These are phyloP conservation scores for Reticulitermes speratus DNA, from an alignment of 1,140 invertebrate genomes.

Conservation along the genomic window DNA sequence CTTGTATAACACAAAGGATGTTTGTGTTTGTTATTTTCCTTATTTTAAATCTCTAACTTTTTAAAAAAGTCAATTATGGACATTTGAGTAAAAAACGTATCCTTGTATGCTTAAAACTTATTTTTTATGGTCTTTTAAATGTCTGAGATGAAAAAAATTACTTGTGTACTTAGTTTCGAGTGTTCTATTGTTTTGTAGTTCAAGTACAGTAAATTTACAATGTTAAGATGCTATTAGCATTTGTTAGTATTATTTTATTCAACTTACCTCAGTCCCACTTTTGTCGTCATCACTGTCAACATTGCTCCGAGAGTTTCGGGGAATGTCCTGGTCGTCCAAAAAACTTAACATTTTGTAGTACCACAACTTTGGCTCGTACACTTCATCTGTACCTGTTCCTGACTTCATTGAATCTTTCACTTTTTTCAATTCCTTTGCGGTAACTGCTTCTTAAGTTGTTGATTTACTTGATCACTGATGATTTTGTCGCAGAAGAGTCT, in stretches of 20 bases:
- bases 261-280: slow-evolving; percentile 31
- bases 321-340: slow-evolving; percentile 39
- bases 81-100: no score
- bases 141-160: no score
- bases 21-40: no score
- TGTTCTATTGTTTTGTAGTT: no score
- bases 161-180: no score
- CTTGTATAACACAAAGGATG: no score
- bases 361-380: slow-evolving; percentile 41
- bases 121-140: no score
- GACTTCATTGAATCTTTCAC: slow-evolving; percentile 39
- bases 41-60: no score
- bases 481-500: slow-evolving; percentile 39
- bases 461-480: slow-evolving; percentile 41
- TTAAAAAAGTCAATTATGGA: no score
- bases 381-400: slow-evolving; percentile 39
- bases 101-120: no score
- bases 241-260: slow-evolving; percentile 34
- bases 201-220: no score
- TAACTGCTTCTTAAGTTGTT: slow-evolving; percentile 42
- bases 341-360: slow-evolving; percentile 42
- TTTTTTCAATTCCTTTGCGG: slow-evolving; percentile 42
- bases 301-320: slow-evolving; percentile 28
- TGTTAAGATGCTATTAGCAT: no score
- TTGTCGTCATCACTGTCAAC: slow-evolving; percentile 35